A percentile compares a stretch with the other conserved stretches of the same genome.
These are phyloP conservation scores for Trypoxylon attenuatum DNA, from an alignment of 2,888 invertebrate genomes.

Conservation along the genomic window DNA sequence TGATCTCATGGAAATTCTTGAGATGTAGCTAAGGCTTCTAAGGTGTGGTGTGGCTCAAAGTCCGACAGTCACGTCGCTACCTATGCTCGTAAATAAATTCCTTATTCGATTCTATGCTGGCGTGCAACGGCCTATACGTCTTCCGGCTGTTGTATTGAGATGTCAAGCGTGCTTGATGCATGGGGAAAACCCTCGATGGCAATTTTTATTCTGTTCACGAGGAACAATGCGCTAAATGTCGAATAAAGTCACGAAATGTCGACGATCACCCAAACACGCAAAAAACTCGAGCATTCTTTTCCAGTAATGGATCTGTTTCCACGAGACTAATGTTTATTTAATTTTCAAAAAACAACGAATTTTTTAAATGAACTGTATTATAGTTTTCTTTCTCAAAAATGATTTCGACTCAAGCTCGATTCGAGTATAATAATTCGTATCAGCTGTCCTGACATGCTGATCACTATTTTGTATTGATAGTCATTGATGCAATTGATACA, in stretches of 20 bases:
- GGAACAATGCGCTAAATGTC: background rate
- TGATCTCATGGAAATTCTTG: background rate
- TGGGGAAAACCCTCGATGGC: background rate
- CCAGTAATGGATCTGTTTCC: background rate
- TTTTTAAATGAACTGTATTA: background rate
- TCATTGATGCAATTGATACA: conserved; percentile 39
- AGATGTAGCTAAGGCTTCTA: too few relatives aligned
- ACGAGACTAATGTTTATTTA: too few relatives aligned
- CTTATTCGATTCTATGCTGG: too few relatives aligned
- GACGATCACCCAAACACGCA: too few relatives aligned
- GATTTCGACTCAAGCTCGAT: background rate
- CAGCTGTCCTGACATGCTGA: background rate
- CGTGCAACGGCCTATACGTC: too few relatives aligned
- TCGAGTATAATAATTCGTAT: background rate
- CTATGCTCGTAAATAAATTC: background rate
- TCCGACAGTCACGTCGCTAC: background rate
- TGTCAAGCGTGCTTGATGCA: background rate
- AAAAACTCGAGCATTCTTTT: too few relatives aligned
- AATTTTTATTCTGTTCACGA: too few relatives aligned
- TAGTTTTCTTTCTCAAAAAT: too few relatives aligned
- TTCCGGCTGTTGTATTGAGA: background rate
- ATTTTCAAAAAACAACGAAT: background rate
- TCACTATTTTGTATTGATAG: conserved; percentile 3
- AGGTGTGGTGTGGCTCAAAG: too few relatives aligned
- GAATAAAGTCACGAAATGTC: background rate